These are phyloP conservation scores for Hyalella azteca DNA, from an alignment of 2,888 invertebrate species.

Conservation along the genomic window DNA sequence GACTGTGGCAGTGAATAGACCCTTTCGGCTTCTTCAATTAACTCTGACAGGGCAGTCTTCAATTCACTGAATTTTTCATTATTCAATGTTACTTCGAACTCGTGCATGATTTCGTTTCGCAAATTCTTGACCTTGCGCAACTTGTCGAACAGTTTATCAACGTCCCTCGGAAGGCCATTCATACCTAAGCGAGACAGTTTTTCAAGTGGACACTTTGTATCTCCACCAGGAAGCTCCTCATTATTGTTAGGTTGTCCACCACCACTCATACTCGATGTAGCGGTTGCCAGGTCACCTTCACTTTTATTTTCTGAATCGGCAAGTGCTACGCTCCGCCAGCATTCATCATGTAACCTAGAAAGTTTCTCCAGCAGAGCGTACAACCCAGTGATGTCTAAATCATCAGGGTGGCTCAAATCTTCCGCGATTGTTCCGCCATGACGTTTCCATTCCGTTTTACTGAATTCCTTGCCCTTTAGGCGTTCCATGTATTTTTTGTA, in stretches of 20 bases:
- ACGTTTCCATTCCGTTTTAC: not conserved
- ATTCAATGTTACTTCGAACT: not conserved
- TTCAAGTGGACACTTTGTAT: too few species aligned
- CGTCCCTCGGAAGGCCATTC: not conserved
- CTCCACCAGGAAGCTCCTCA: too few species aligned
- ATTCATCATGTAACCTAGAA: not conserved
- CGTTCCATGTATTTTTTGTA: not conserved
- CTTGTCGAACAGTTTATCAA: not conserved
- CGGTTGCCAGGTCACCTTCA: too few species aligned
- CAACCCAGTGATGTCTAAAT: conserved; percentile 41
- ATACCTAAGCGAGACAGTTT: too few species aligned
- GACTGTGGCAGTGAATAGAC: not conserved
- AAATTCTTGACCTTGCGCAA: not conserved
- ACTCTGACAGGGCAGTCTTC: not conserved
- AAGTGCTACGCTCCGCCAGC: too few species aligned
- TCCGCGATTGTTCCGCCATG: not conserved
- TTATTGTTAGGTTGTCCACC: too few species aligned
- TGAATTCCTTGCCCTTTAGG: not conserved
- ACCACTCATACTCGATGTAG: too few species aligned
- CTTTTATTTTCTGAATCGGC: too few species aligned
- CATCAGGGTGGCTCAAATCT: conserved; percentile 25
- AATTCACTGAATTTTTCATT: not conserved
- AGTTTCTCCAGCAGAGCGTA: conserved; percentile 28
- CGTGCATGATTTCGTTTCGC: not conserved
- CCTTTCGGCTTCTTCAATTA: not conserved